phyloP scores from a whole-genome alignment of 2,113 vertebrate species.

The Rissa tridactyla region DNA sequence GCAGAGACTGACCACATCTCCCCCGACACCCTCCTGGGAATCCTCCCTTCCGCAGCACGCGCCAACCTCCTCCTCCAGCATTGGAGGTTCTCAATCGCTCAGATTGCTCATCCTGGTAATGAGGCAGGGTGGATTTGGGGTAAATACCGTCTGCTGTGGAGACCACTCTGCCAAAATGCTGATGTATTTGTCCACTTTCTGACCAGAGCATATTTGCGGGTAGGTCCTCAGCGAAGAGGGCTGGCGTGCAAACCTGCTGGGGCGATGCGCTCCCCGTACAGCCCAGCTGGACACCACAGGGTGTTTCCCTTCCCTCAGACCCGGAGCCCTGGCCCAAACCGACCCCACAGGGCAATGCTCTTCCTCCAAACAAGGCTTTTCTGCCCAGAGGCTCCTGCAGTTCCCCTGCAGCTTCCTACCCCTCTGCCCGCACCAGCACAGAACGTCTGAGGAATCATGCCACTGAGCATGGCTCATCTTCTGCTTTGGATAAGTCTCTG shows the following conservation, averaged over 20 bases:
- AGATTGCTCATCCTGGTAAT: background rate
- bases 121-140: background rate
- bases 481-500: background rate
- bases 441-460: background rate
- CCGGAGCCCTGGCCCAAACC: background rate
- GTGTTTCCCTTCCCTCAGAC: background rate
- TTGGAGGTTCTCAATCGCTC: background rate
- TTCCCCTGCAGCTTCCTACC: background rate
- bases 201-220: fast-evolving
- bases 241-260: background rate
- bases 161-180: background rate
- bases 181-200: background rate
- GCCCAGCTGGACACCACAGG: background rate
- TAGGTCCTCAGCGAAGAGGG: background rate
- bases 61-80: fast-evolving
- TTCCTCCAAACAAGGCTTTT: background rate
- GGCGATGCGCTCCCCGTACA: fast-evolving
- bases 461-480: background rate
- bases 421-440: fast-evolving
- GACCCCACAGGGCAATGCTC: fast-evolving
- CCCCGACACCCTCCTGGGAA: background rate
- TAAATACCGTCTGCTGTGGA: background rate
- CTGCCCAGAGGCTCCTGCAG: background rate
- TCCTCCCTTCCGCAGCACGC: fast-evolving
- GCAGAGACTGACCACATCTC: background rate